Base-by-base conservation (phyloP, 2,888 invertebrate genomes). In the Rhagonycha fulva region DNA sequence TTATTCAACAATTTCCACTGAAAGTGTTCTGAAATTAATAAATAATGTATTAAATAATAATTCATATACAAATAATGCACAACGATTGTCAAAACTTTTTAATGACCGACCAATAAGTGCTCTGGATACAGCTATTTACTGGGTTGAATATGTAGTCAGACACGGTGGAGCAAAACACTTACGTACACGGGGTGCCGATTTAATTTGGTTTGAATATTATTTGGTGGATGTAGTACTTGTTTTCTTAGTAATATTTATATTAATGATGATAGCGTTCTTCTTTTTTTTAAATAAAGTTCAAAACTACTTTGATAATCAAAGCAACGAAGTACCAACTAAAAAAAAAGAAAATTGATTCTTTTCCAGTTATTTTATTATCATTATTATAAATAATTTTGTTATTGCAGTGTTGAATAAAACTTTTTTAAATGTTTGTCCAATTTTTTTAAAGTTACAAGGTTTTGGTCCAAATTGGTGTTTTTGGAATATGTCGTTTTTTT, bases 141-240 rank as follows among this genome's bases (percentile, higher is more conserved):
- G 80, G 82, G 71, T 74, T 4, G 80, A 82, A 70, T 81, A 81
- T 63, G 79, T 80, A 1, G 66, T 78, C 14, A 63, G 78, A 61
- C 75, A 80, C 66, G 75, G 74, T 4, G 82, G 81, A 14, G 78
- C 76, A 0, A 76, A 69, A 9, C 79, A 80, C 74, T 66, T 82
- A 60, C 69, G 79, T 30, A 68, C 77, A 3, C 71, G 70, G 63
- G 71, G 76, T 14, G 76, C 79, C 4, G 79, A 79, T 63, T 74
- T 80, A 32, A 76, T 75, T 47, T 77, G 78, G 74, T 79, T 80
- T 62, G 78, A 80, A 69, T 80, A 80, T 30, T 78, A 80, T 63
- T 66, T 81, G 12, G 61, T 81, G 4, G 81, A 81, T 68, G 75
- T 80, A 24, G 60, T 70, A 10, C 14, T 80, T 12, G 68, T 79